Conservation (phyloP, 2,888 invertebrate genomes). For the Andrena hattorfiana region DNA sequence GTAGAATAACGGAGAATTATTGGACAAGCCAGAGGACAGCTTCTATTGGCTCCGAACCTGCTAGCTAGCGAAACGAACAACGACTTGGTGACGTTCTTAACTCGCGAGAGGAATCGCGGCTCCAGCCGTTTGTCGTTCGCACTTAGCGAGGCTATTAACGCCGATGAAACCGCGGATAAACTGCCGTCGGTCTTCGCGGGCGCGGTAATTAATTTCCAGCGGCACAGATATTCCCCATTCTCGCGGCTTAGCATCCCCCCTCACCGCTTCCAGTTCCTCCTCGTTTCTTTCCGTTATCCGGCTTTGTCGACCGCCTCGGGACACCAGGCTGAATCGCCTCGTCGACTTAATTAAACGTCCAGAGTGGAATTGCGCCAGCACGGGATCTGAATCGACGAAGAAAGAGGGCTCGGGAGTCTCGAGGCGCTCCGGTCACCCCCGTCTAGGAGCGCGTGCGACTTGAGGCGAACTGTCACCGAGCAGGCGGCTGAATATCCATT, state of each 20-base stretch:
- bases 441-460: not conserved
- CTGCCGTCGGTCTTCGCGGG: slow-evolving; percentile 15
- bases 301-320: slow-evolving; percentile 40
- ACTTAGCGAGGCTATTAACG: slow-evolving; percentile 36
- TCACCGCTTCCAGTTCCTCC: not conserved
- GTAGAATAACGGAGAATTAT: not conserved
- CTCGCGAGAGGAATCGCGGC: slow-evolving; percentile 1
- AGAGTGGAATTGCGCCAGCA: slow-evolving; percentile 4
- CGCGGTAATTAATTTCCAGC: slow-evolving; percentile 48
- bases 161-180: slow-evolving; percentile 54
- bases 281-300: slow-evolving; percentile 43
- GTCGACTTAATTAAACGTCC: slow-evolving; percentile 57
- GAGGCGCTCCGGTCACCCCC: not conserved
- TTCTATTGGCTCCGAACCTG: not conserved
- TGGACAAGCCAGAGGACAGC: no score
- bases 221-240: slow-evolving; percentile 28
- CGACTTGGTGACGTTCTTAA: not conserved
- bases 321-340: slow-evolving; percentile 25
- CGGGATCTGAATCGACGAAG: slow-evolving; percentile 17
- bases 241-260: slow-evolving; percentile 25
- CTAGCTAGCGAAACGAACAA: not conserved
- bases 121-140: slow-evolving; percentile 27
- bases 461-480: not conserved
- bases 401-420: not conserved
- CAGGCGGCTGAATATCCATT: not conserved